Conservation (phyloP, 2,888 invertebrate species). For the Diaprepes abbreviatus region DNA sequence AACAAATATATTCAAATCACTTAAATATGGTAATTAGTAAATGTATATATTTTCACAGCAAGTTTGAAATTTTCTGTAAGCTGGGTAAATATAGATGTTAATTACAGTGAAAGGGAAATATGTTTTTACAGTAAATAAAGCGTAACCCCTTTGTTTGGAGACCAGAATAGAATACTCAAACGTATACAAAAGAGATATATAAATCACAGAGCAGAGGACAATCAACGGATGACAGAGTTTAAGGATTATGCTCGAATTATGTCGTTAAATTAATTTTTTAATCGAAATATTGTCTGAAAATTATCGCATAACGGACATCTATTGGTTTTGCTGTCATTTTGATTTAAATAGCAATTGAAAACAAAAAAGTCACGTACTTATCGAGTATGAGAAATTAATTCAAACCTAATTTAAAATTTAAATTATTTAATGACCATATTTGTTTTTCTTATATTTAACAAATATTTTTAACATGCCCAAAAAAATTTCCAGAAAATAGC, state of each 20-base stretch:
- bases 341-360: background rate
- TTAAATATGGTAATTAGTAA: slow-evolving; percentile 1
- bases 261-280: slow-evolving; percentile 8
- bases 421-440: too few relatives aligned
- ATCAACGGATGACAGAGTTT: slow-evolving; percentile 4
- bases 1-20: background rate
- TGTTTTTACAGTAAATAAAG: slow-evolving; percentile 28
- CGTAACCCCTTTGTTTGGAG: slow-evolving; percentile 11
- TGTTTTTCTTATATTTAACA: too few relatives aligned
- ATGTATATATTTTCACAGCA: slow-evolving; percentile 1
- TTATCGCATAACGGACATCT: background rate
- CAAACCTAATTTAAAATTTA: too few relatives aligned
- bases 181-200: slow-evolving; percentile 11
- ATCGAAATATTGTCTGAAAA: background rate
- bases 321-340: background rate
- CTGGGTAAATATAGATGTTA: slow-evolving; percentile 17
- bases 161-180: slow-evolving; percentile 22
- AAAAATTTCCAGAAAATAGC: too few relatives aligned
- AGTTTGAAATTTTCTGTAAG: background rate
- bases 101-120: slow-evolving; percentile 19
- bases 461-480: too few relatives aligned
- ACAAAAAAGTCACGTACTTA: background rate
- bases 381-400: too few relatives aligned
- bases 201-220: slow-evolving; percentile 11
- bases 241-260: slow-evolving; percentile 6